Evolutionary conservation across 2,113 vertebrate species (phyloP).

Genomic region (Cyrtonyx montezumae): DNA sequence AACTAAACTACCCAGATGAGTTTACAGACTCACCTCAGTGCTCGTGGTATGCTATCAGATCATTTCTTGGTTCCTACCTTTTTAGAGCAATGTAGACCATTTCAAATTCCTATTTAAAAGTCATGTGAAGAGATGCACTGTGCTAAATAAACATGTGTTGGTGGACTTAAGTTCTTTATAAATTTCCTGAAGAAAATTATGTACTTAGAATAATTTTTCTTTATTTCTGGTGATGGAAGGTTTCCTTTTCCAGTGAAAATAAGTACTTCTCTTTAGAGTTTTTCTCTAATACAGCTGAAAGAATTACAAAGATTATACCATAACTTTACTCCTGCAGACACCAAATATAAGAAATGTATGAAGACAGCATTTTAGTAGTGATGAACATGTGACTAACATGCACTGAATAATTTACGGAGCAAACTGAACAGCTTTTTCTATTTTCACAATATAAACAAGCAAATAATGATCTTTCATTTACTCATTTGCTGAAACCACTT

Average conservation of each 20-base stretch:
- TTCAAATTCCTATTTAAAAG: neutral
- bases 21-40: neutral
- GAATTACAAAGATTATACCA: neutral
- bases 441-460: neutral
- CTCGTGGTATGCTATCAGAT: neutral
- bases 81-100: neutral
- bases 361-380: neutral
- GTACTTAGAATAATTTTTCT: neutral
- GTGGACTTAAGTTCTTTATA: neutral
- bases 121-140: neutral
- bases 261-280: neutral
- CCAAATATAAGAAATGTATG: neutral
- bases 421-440: slow-evolving; percentile 13
- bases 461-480: neutral
- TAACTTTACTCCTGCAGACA: neutral
- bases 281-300: neutral
- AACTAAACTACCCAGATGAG: neutral
- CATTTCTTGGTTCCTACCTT: neutral
- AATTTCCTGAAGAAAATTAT: neutral
- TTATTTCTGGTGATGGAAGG: neutral
- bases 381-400: slow-evolving; percentile 25
- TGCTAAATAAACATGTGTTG: neutral
- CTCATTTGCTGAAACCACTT: slow-evolving; percentile 1
- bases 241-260: neutral
- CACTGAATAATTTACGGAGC: slow-evolving; percentile 40